A percentile compares a stretch with the other conserved stretches of the same genome.
These are phyloP conservation scores for Echinometra lucunter DNA, from an alignment of 53 echinoderm and acorn worm species.

Conservation along the genomic window DNA sequence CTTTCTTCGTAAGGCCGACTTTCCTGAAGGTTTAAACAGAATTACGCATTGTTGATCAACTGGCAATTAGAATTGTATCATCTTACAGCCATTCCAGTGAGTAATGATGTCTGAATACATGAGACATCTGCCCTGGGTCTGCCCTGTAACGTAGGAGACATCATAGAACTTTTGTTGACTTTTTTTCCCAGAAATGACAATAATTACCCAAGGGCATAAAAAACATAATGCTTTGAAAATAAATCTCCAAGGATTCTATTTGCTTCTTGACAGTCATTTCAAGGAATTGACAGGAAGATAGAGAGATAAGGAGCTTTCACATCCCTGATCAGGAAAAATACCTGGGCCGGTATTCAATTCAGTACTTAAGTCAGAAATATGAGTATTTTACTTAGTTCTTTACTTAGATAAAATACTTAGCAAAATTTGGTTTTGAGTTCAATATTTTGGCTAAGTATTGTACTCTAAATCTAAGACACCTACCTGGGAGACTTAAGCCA, in stretches of 20 bases:
- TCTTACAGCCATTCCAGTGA: slow-evolving; percentile 34
- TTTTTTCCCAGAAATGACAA: slow-evolving; percentile 25
- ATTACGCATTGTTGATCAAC: slow-evolving; percentile 49
- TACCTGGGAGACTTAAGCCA: no score
- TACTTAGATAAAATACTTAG: no score
- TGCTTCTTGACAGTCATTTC: not conserved
- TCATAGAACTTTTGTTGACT: not conserved
- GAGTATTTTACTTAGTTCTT: no score
- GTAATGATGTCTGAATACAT: slow-evolving; percentile 25
- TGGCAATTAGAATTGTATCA: slow-evolving; percentile 60
- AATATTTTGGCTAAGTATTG: no score
- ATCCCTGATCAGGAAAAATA: no score
- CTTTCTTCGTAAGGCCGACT: not conserved
- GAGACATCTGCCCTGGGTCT: slow-evolving; percentile 14
- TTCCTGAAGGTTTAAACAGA: slow-evolving; percentile 12
- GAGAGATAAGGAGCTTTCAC: no score
- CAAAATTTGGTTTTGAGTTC: no score
- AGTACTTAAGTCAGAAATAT: no score
- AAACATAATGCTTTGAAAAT: not conserved
- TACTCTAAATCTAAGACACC: no score
- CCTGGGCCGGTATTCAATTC: no score
- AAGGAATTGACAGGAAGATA: no score
- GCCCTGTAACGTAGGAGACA: not conserved
- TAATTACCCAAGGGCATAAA: not conserved
- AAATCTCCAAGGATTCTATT: not conserved